These are phyloP conservation scores for Edolisoma coerulescens DNA, from an alignment of 2,113 vertebrate genomes.

Conservation along the genomic window DNA sequence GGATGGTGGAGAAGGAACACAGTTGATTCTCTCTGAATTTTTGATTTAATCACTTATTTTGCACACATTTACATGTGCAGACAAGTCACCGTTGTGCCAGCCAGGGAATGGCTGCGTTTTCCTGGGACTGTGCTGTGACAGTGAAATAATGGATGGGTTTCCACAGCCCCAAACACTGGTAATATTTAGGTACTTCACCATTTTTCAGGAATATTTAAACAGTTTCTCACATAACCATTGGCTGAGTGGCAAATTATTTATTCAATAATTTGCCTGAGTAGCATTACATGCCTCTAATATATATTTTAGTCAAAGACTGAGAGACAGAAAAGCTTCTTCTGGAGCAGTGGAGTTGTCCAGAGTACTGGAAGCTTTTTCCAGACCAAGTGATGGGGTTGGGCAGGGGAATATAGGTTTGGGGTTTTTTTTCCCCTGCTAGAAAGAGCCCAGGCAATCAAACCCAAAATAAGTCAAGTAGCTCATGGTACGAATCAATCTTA, in stretches of 20 bases:
- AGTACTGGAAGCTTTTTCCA: background rate
- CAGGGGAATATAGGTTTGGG: background rate
- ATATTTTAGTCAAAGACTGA: background rate
- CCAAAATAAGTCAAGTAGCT: slow-evolving; percentile 32
- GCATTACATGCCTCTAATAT: background rate
- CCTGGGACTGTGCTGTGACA: background rate
- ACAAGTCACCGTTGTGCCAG: background rate
- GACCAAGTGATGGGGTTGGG: background rate
- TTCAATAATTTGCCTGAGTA: background rate
- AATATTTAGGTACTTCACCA: background rate
- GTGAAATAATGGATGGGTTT: background rate
- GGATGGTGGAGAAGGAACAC: background rate
- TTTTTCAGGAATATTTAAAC: background rate
- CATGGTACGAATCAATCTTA: slow-evolving; percentile 46
- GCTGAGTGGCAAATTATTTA: background rate
- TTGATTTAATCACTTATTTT: background rate
- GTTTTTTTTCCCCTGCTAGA: background rate
- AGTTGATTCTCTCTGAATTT: background rate
- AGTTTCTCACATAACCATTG: background rate
- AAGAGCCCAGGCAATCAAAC: background rate
- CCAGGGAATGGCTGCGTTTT: background rate
- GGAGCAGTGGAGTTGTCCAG: background rate
- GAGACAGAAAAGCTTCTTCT: background rate
- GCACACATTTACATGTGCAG: fast-evolving
- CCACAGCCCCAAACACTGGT: background rate